These are phyloP conservation scores for Indri indri DNA, from an alignment of 2,113 vertebrate genomes.

Conservation along the genomic window DNA sequence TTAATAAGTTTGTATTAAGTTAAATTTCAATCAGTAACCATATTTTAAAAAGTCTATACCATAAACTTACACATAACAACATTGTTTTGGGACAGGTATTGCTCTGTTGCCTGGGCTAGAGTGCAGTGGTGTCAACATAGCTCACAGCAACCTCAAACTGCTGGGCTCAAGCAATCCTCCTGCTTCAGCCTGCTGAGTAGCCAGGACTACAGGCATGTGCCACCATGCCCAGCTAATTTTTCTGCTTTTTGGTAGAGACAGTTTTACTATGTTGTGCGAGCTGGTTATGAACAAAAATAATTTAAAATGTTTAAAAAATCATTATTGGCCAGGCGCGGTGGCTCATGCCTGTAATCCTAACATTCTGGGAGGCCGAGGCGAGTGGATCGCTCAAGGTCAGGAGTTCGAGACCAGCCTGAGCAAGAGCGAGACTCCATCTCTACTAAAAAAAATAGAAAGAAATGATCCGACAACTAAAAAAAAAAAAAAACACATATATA, in stretches of 20 bases:
- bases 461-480: no score
- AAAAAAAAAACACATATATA: no score
- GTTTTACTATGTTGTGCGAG: neutral
- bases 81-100: neutral
- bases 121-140: neutral
- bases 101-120: neutral
- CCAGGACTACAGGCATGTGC: neutral
- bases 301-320: neutral
- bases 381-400: no score
- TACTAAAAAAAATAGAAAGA: no score
- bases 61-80: neutral
- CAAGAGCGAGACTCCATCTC: no score
- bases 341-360: no score
- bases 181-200: neutral
- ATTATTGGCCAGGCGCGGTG: no score
- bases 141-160: neutral
- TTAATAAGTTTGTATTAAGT: neutral
- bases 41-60: neutral
- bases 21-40: constrained; percentile 2
- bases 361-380: no score
- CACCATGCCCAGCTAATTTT: neutral
- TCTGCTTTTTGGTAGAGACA: neutral
- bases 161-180: neutral
- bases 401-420: no score
- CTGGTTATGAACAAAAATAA: neutral